Base-by-base conservation (phyloP, 2,888 invertebrate species). In the Diplazon laetatorius region DNA sequence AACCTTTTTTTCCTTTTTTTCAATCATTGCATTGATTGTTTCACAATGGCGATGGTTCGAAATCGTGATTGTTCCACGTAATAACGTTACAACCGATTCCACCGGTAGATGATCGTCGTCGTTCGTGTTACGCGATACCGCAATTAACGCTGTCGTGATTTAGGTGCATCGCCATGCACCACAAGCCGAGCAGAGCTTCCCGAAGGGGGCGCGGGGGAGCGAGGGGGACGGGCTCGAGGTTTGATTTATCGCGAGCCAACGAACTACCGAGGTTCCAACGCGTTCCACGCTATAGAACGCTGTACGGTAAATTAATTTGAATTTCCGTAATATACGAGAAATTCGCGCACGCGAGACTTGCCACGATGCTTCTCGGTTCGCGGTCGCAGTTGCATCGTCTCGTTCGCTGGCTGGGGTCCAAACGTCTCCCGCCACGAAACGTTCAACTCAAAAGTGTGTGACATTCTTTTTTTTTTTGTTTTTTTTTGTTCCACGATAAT, bases 251-350 rank as follows among this genome's bases (percentile, higher is more conserved):
- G 78, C 50, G 12, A 25, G 39, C 35, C 35, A 30, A 20, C 46
- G 18, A 18, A 18, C 48, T 9, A 30, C 25, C 55, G 48, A 37
- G 65, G 48, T 52, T 57, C 48, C 30, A 30, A 2, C 30, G 30
- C 6, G 30, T 30, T 60, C 25, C 62, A 12, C 62, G 8, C 48
- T 46, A 18, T 69, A 35, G 42, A 59, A 46, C 70, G 70, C 70
- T 10, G n/a, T 57, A 78, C 76, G 71, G 68, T 85, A 90, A 89
- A 90, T 90, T 90, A 90, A 89, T 90, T 88, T 86, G 84, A 86
- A 89, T 88, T n/a, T 86, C 86, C 82, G 85, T 88, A 89, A 89
- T 89, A 85, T 88, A 88, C 85, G 87, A 87, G 87, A 87, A 86
- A 88, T 86, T 87, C 83, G 73, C 73, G 66, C 68, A 78, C 69